phyloP scores from a whole-genome alignment of 35 echinoderm and acorn worm genomes.

The Strongylocentrotus purpuratus region DNA sequence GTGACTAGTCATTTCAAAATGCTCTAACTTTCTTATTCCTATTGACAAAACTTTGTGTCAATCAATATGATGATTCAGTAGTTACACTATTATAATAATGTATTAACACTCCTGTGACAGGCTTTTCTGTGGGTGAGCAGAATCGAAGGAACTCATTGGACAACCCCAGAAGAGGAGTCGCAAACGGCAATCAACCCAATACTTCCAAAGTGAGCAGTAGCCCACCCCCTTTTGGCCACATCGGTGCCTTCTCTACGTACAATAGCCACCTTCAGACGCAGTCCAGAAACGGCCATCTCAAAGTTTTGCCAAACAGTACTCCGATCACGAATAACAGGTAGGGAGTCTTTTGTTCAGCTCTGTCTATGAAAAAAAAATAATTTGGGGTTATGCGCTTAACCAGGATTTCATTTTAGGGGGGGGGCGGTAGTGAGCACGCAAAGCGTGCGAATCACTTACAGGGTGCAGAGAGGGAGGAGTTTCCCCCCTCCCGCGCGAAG shows the following conservation, averaged over 20 bases:
- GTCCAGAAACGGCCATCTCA: conserved; percentile 60
- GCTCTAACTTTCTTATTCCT: too few relatives aligned
- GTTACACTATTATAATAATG: too few relatives aligned
- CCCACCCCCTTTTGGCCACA: conserved; percentile 65
- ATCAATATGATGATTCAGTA: too few relatives aligned
- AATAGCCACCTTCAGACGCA: conserved; percentile 57
- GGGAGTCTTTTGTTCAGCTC: not conserved
- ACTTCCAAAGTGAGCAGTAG: not conserved
- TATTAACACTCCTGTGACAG: not conserved
- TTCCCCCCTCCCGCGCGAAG: too few relatives aligned
- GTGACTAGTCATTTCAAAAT: too few relatives aligned
- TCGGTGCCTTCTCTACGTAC: conserved; percentile 24
- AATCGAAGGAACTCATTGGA: conserved; percentile 26
- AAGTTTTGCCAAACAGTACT: conserved; percentile 60
- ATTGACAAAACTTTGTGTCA: too few relatives aligned
- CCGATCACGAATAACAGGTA: conserved; percentile 36
- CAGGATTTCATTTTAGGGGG: too few relatives aligned
- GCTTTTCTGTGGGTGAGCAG: not conserved
- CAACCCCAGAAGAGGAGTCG: not conserved
- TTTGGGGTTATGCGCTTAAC: too few relatives aligned
- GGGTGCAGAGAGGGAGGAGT: too few relatives aligned
- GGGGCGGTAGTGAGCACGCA: too few relatives aligned
- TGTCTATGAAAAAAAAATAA: too few relatives aligned
- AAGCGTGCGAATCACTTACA: too few relatives aligned
- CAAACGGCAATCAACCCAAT: not conserved